Conservation (phyloP, 2,797 vertebrate species). For the Ciconia nigra region DNA sequence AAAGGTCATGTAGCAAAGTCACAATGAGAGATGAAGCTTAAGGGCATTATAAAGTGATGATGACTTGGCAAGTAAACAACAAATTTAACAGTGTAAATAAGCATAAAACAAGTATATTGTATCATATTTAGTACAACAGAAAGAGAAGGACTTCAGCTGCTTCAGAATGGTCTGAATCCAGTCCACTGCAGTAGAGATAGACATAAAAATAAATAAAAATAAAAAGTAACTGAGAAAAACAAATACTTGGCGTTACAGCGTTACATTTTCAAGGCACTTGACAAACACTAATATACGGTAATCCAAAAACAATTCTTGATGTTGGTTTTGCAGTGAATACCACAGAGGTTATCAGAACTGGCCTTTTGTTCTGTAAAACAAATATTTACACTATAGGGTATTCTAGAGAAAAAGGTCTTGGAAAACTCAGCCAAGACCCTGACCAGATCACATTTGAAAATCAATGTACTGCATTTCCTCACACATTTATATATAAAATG, state of each 20-base stretch:
- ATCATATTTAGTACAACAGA: background rate
- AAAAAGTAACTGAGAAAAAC: background rate
- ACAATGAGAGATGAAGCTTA: background rate
- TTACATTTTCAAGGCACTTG: background rate
- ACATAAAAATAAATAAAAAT: background rate
- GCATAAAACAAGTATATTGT: background rate
- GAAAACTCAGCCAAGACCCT: background rate
- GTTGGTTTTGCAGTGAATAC: constrained; percentile 25
- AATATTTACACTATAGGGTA: constrained; percentile 18
- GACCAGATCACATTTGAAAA: background rate
- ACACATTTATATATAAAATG: background rate
- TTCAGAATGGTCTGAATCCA: background rate
- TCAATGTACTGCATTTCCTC: background rate
- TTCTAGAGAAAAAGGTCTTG: constrained; percentile 21
- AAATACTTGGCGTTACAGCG: background rate
- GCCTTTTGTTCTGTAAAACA: constrained; percentile 43
- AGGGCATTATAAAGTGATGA: background rate
- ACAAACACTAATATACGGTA: background rate
- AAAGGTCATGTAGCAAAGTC: background rate
- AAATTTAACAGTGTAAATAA: background rate
- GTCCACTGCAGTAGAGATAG: background rate
- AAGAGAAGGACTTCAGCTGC: background rate
- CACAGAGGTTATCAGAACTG: constrained; percentile 47
- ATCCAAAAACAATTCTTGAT: constrained; percentile 29
- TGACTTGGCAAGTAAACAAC: background rate